Evolutionary conservation across 2,888 invertebrate species (phyloP), one percentile per base, ranked within the genome.

Genomic region (Gari tellinella): DNA sequence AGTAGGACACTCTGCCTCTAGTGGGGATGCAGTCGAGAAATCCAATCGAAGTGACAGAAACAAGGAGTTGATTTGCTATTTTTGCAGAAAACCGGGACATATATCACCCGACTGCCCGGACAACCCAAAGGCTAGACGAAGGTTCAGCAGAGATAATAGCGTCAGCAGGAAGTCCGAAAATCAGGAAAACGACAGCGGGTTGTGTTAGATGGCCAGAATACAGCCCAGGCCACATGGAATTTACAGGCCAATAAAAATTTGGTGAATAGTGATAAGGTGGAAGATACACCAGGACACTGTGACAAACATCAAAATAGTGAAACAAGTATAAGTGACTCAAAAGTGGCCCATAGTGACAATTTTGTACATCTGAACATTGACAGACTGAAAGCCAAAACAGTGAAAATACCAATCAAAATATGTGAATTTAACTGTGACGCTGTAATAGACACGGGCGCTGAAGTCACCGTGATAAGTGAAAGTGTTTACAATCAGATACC

Each of bases 381-480:
- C 38, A 41, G 56, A 10, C 26, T 68, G 4, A 26, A 14, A 19
- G 45, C 61, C 17, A 41, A 31, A 10, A 60, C 48, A 12, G 38
- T 72, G 0, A 62, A 53, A 25, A 46, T 66, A 12, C 51, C 46
- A 8, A 55, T 63, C 8, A 0, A 31, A 2, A 43, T 55, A 1
- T 15, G 19, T 23, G 52, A 25, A 21, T n/a, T 25, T 19, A 7
- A 46, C 8, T 14, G 19, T 8, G 55, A 46, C 26, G 65, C 66
- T 19, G 61, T 65, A n/a, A 19, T 56, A 3, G 65, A 65, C 19
- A 72, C 65, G 7, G 64, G 56, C 1, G 72, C 65, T 31, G 64
- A 65, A 40, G 61, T 72, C 8, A 72, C 64, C 1, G 63, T 72
- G 1, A 43, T 72, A n/a, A 64, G 26, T 57, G 46, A 67, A 17